Percentiles rank a stretch among this genome's conserved stretches.
Conservation (phyloP, 1,140 invertebrate species). For the Drosophila lacertosa region DNA sequence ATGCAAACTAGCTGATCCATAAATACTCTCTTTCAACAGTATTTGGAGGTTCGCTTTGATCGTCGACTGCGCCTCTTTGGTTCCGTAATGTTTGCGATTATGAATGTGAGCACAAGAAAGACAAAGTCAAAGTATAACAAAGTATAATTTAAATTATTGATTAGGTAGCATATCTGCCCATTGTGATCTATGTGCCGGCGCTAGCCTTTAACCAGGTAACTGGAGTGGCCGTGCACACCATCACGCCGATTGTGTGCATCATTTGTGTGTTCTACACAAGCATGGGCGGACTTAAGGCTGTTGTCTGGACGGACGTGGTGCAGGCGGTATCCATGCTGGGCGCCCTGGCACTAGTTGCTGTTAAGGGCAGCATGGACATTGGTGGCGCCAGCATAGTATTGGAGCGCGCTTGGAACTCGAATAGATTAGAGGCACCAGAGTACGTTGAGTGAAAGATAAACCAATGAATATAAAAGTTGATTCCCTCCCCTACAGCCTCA, state of each 20-base stretch:
- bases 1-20: no score
- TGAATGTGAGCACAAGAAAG: conserved; percentile 78
- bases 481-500: conserved; percentile 85
- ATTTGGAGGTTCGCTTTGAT: conserved; percentile 89
- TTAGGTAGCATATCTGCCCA: conserved; percentile 88
- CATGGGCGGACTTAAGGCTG: conserved; percentile 93
- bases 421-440: conserved; percentile 72
- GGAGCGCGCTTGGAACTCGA: conserved; percentile 76
- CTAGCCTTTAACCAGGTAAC: conserved; percentile 93
- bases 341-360: conserved; percentile 88
- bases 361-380: conserved; percentile 87
- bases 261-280: conserved; percentile 94
- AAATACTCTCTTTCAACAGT: conserved; percentile 85
- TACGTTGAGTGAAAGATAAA: conserved; percentile 45
- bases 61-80: conserved; percentile 87
- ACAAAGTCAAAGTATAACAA: no score
- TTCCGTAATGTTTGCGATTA: conserved; percentile 85
- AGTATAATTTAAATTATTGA: not conserved
- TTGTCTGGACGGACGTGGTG: conserved; percentile 94
- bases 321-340: conserved; percentile 92
- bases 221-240: conserved; percentile 89
- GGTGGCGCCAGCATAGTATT: conserved; percentile 88
- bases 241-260: conserved; percentile 90
- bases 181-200: conserved; percentile 93
- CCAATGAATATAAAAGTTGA: no score